phyloP scores from a whole-genome alignment of 1,140 invertebrate genomes.

The Potamilus streckersoni region DNA sequence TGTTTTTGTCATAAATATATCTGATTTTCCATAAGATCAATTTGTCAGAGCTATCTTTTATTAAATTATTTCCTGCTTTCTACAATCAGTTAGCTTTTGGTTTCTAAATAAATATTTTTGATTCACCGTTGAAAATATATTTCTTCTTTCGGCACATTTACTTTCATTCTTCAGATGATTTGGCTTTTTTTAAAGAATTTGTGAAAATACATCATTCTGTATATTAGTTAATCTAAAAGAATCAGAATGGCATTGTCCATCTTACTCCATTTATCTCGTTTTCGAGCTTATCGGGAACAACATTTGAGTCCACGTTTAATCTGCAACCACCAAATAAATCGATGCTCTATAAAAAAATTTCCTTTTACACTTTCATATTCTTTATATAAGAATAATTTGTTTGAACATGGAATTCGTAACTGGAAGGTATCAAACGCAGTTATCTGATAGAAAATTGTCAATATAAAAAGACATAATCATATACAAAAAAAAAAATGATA shows the following conservation, averaged over 20 bases:
- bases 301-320: no score
- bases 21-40: not conserved
- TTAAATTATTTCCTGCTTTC: no score
- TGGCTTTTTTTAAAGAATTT: no score
- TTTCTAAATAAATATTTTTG: constrained; percentile 9
- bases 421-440: constrained; percentile 1
- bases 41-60: not conserved
- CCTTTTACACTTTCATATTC: not conserved
- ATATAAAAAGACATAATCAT: not conserved
- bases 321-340: no score
- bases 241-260: no score
- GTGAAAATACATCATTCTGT: no score
- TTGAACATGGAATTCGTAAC: not conserved
- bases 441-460: constrained; percentile 8
- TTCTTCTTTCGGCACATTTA: no score
- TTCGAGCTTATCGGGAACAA: no score
- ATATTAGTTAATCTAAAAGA: no score
- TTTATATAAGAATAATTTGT: not conserved
- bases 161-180: no score
- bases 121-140: not conserved
- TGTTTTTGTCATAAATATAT: constrained; percentile 9
- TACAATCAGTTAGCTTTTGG: not conserved
- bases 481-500: not conserved
- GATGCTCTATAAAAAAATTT: not conserved
- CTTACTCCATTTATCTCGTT: no score